Evolutionary conservation across 1,140 invertebrate species (phyloP).

Genomic region (Pristionchus pacificus): DNA sequence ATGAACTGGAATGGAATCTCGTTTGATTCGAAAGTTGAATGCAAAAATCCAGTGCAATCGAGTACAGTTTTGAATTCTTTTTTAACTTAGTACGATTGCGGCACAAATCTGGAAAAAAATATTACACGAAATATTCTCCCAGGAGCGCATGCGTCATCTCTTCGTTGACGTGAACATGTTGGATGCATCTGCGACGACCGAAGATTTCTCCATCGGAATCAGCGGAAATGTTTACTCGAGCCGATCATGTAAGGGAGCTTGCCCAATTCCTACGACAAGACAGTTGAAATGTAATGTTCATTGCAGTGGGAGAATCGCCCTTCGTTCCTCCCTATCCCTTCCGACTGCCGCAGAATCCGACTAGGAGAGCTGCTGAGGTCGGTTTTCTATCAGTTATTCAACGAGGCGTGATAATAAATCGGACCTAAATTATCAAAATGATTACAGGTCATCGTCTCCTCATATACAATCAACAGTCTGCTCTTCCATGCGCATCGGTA

Average conservation of each 20-base stretch:
- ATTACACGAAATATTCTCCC: not conserved
- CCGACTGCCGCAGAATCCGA: constrained; percentile 25
- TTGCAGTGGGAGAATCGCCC: constrained; percentile 24
- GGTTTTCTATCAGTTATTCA: too few relatives aligned
- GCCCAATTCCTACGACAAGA: not conserved
- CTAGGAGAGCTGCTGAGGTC: constrained; percentile 28
- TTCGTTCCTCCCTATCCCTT: constrained; percentile 24
- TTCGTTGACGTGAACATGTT: constrained; percentile 22
- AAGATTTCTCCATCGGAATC: constrained; percentile 34
- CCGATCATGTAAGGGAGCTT: constrained; percentile 14
- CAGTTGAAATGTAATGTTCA: not conserved
- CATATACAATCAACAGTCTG: constrained; percentile 33
- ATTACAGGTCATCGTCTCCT: constrained; percentile 21
- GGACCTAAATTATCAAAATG: not conserved
- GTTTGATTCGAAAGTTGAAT: too few relatives aligned
- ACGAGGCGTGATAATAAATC: not conserved
- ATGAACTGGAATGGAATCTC: too few relatives aligned
- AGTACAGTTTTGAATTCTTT: too few relatives aligned
- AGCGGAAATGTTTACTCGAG: constrained; percentile 28
- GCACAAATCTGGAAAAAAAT: too few relatives aligned
- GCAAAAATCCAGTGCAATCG: too few relatives aligned
- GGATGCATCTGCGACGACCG: constrained; percentile 25
- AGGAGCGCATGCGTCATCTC: constrained; percentile 24
- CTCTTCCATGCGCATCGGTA: constrained; percentile 36
- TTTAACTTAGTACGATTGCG: too few relatives aligned